Evolutionary conservation across 2,888 invertebrate genomes (phyloP).

Genomic region (Xiphydria camelus): DNA sequence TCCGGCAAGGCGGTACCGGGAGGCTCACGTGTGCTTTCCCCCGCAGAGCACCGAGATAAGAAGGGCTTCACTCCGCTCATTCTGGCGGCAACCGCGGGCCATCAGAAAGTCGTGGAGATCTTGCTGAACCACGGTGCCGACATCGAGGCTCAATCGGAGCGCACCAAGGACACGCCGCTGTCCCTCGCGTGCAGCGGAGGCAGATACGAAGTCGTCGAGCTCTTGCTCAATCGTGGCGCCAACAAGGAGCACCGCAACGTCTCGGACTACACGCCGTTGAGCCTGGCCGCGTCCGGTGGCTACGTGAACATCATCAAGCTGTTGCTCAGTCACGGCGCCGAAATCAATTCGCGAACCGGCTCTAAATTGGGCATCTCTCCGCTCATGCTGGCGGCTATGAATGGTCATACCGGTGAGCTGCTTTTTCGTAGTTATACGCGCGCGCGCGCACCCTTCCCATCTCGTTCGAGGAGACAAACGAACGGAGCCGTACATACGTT

Average conservation of each 20-base stretch:
- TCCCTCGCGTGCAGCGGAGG: conserved; percentile 98
- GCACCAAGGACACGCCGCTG: conserved; percentile 97
- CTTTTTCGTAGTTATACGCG: conserved; percentile 7
- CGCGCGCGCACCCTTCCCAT: no score
- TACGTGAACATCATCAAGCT: conserved; percentile 98
- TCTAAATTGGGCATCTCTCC: conserved; percentile 98
- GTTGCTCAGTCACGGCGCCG: conserved; percentile 90
- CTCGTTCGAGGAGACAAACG: neutral
- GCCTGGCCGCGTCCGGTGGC: conserved; percentile 96
- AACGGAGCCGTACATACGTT: neutral
- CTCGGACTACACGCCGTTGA: conserved; percentile 98
- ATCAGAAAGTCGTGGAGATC: conserved; percentile 89
- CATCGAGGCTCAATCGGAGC: conserved; percentile 97
- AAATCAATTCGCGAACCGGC: conserved; percentile 97
- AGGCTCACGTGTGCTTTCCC: neutral
- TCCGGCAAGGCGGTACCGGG: neutral
- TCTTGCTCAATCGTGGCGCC: conserved; percentile 84
- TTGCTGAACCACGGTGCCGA: conserved; percentile 93
- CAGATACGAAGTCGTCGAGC: conserved; percentile 92
- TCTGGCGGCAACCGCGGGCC: conserved; percentile 95
- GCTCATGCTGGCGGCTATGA: conserved; percentile 99
- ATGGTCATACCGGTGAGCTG: conserved; percentile 77
- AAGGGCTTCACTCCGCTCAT: conserved; percentile 98
- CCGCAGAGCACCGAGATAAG: conserved; percentile 91
- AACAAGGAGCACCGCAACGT: conserved; percentile 99